phyloP scores from a whole-genome alignment of 1,140 invertebrate species.

The Acromyrmex charruanus region DNA sequence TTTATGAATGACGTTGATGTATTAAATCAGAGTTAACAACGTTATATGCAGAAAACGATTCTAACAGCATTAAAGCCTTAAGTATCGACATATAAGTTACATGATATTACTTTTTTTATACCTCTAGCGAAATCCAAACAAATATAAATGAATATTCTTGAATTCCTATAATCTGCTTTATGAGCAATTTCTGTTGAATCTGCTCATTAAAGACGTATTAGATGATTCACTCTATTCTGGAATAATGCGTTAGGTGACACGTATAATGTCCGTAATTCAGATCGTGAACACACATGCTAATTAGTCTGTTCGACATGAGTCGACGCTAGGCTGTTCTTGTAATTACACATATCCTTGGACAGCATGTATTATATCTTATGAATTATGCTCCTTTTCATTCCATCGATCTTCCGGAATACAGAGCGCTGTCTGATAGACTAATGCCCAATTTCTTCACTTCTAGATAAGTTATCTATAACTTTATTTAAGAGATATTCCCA shows the following conservation, averaged over 20 bases:
- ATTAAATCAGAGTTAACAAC: neutral
- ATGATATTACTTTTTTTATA: neutral
- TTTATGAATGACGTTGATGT: neutral
- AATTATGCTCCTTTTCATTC: slow-evolving; percentile 36
- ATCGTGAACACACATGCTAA: slow-evolving; percentile 63
- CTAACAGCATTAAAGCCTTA: neutral
- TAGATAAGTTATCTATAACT: too few relatives aligned
- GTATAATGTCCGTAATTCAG: slow-evolving; percentile 52
- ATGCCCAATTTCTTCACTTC: too few relatives aligned
- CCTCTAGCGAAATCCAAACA: neutral
- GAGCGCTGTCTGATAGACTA: neutral
- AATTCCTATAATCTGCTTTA: slow-evolving; percentile 57
- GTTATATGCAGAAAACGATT: slow-evolving; percentile 5
- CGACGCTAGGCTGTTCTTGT: slow-evolving; percentile 19
- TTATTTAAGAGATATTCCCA: too few relatives aligned
- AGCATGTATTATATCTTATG: slow-evolving; percentile 37
- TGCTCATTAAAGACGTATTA: slow-evolving; percentile 59
- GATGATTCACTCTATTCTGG: slow-evolving; percentile 13
- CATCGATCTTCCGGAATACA: neutral
- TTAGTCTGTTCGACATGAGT: slow-evolving; percentile 57
- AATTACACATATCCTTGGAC: slow-evolving; percentile 46
- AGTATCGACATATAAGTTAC: neutral
- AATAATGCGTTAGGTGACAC: slow-evolving; percentile 60
- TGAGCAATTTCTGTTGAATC: slow-evolving; percentile 63
- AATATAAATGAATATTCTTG: neutral